Evolutionary conservation across 2,113 vertebrate species (phyloP), one percentile per base, ranked within the genome.

Genomic region (Geococcyx californianus): DNA sequence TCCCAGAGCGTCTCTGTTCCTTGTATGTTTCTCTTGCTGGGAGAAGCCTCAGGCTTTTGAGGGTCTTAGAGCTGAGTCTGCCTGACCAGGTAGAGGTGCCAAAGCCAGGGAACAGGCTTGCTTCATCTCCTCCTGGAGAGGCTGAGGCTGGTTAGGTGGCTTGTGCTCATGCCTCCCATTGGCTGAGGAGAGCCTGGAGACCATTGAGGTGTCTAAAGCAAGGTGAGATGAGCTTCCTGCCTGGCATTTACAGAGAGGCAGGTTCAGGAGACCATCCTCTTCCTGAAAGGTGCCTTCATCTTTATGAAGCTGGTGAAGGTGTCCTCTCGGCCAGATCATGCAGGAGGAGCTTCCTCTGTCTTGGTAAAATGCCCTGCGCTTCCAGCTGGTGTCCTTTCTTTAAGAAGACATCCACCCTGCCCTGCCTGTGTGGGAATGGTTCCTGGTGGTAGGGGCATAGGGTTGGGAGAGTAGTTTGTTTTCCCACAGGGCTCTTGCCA

Each of bases 41-140:
- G 40, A 68, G 42, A 58, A 78, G 26, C 54, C 26, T 69, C 51
- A 4, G 0, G 0, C 2, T 12, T n/a, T n/a, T 49, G 36, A 55
- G 52, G 29, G 33, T 58, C 25, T 60, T 62, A 2, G 33, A 40
- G 25, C 36, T 55, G 70, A 19, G 21, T 18, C 31, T 55, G n/a
- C 45, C 45, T 31, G 23, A 25, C 3, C 14, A 3, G 19, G 20
- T 51, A 3, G 11, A 23, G 76, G 21, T 49, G 40, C 31, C 21
- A 2, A 21, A 21, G 42, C 19, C 42, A 4, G 10, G 23, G 10
- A 13, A 9, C 56, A 29, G 44, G 59, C 26, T 26, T 42, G 59
- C 26, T 49, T 33, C 13, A 12, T 40, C 51, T 25, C 6, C 7
- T 56, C 42, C 36, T 31, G 52, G 2, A 16, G 47, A 11, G 62